Conservation (phyloP, 2,888 invertebrate genomes). For the Calameuta filiformis region DNA sequence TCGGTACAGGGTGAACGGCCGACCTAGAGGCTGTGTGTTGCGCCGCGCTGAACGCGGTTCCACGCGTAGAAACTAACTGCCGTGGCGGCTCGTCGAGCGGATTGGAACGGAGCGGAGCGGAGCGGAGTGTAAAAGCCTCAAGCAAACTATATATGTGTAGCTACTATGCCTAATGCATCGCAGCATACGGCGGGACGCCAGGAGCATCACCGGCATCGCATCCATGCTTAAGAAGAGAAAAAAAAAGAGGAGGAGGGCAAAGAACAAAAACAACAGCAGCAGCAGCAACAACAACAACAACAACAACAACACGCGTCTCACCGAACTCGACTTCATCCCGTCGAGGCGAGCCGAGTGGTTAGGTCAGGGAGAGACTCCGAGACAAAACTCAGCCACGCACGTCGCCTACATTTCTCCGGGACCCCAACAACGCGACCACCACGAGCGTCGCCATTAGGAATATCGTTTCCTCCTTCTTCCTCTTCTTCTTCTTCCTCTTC, state of each 20-base stretch:
- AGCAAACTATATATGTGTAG: too few relatives aligned
- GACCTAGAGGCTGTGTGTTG: conserved; percentile 62
- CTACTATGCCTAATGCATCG: too few relatives aligned
- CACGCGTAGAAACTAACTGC: neutral
- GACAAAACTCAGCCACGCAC: conserved; percentile 54
- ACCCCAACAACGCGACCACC: conserved; percentile 9
- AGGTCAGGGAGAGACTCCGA: conserved; percentile 54
- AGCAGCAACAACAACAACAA: too few relatives aligned
- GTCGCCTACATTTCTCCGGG: conserved; percentile 32
- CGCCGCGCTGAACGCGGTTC: conserved; percentile 20
- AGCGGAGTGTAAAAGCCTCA: neutral
- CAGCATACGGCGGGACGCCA: too few relatives aligned
- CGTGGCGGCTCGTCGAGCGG: conserved; percentile 16
- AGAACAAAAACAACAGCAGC: too few relatives aligned
- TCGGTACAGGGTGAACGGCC: conserved; percentile 64
- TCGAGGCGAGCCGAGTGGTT: conserved; percentile 40
- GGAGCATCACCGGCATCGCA: too few relatives aligned
- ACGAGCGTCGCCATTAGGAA: conserved; percentile 17
- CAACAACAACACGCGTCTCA: too few relatives aligned
- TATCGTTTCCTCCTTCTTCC: conserved; percentile 12
- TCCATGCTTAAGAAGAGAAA: too few relatives aligned
- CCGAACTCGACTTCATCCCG: neutral
- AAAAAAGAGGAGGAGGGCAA: too few relatives aligned
- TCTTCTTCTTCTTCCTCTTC: neutral
- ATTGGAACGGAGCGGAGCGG: conserved; percentile 16